Evolutionary conservation across 2,888 invertebrate genomes (phyloP), one percentile per base, ranked within the genome.

Genomic region (Nomada lathburiana): DNA sequence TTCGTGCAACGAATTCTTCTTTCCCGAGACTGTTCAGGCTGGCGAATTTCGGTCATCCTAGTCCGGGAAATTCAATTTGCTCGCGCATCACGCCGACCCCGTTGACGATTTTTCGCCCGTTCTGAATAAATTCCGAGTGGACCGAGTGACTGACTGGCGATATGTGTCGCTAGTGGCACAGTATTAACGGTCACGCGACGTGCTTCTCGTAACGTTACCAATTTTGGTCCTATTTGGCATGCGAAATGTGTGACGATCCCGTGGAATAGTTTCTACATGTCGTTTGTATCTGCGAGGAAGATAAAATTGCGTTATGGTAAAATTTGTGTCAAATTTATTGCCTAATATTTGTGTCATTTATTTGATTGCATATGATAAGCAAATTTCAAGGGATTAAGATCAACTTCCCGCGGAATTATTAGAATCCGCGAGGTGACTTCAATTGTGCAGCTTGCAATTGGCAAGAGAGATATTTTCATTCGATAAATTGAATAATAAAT

Each of bases 61-160:
- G 26, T 20, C 23, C 50, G 50, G 47, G 20, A 60, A 72, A 82
- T 80, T 68, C 71, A 80, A 82, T 82, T 82, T 82, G 29, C 20
- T 57, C 53, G 26, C 55, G 44, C 50, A 57, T 57, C 60, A 4
- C 20, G 52, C 11, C 26, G 47, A 2, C 11, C 13, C n/a, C 50
- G 53, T 53, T 50, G 36, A 4, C 69, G 60, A 73, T 70, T 74
- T 74, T 62, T 55, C 73, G 55, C n/a, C 65, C 20, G 53, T 60
- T 74, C 70, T n/a, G 60, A 74, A 73, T 65, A 60, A 67, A 75
- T 80, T 67, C 29, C 42, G 16, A 0, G n/a, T n/a, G 26, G 20
- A 42, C 47, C 59, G 13, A 23, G 16, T 9, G 65, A 52, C 44
- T 57, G 62, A 29, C 55, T 29, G 29, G 29, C 29, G 29, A 29